Percentiles rank a stretch among this genome's conserved stretches.
Conservation (phyloP, 2,113 vertebrate species). For the Oryzias celebensis region DNA sequence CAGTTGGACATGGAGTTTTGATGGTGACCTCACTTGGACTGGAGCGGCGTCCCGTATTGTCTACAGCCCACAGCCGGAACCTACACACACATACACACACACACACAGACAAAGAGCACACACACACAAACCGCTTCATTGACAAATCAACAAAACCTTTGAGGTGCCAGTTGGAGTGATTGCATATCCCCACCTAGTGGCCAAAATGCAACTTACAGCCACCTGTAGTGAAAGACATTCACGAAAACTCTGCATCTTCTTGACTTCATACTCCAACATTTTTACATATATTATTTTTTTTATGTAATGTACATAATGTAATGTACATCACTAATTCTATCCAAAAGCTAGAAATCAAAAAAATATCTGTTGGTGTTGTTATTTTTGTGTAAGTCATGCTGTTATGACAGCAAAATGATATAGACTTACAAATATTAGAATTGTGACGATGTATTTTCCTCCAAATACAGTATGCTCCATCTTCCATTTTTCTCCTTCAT, state of each 20-base stretch:
- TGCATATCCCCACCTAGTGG: constrained; percentile 67
- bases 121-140: too few species aligned
- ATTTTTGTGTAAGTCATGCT: constrained; percentile 1
- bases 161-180: constrained; percentile 20
- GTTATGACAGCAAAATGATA: not conserved
- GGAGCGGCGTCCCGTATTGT: constrained; percentile 94
- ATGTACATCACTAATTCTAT: too few species aligned
- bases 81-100: constrained; percentile 62
- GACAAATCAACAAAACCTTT: too few species aligned
- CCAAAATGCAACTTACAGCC: constrained; percentile 28
- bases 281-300: not conserved
- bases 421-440: constrained; percentile 7
- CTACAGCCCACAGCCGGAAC: constrained; percentile 96
- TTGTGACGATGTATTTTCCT: constrained; percentile 14
- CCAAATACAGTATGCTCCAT: constrained; percentile 10
- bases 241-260: not conserved
- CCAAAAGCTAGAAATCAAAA: too few species aligned
- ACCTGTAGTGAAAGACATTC: constrained; percentile 7
- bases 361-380: too few species aligned
- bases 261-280: not conserved
- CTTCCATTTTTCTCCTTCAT: not conserved
- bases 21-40: constrained; percentile 92
- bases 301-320: too few species aligned
- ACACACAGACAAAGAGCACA: not conserved
- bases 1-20: constrained; percentile 93